Percentiles rank a stretch among this genome's conserved stretches.
Conservation (phyloP, 2,888 invertebrate species). For the Xiphydria camelus region DNA sequence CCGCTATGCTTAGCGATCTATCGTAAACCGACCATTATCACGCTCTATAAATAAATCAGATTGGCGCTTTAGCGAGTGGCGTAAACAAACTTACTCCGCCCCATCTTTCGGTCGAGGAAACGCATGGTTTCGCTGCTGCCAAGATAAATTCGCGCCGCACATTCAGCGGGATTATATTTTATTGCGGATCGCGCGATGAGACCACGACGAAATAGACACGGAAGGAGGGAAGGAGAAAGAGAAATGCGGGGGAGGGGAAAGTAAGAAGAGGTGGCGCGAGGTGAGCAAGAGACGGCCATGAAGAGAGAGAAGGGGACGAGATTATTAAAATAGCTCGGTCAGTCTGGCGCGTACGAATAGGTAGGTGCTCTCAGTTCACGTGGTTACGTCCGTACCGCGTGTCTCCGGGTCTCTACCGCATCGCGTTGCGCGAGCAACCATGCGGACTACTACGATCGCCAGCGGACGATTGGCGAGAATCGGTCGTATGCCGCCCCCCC, state of each 20-base stretch:
- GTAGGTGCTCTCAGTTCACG: conserved; percentile 10
- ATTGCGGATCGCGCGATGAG: not conserved
- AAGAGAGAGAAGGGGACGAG: conserved; percentile 14
- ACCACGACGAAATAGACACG: conserved; percentile 3
- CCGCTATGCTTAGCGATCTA: conserved; percentile 41
- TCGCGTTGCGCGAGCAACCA: conserved; percentile 14
- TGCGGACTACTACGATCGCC: conserved; percentile 17
- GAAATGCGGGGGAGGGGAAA: conserved; percentile 43
- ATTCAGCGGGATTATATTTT: conserved; percentile 7
- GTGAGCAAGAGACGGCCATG: conserved; percentile 5
- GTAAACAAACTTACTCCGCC: conserved; percentile 1
- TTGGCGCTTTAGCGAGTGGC: conserved; percentile 4
- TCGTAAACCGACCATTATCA: conserved; percentile 45
- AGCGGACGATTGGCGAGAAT: too few relatives aligned
- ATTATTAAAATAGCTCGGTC: conserved; percentile 37
- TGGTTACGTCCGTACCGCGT: not conserved
- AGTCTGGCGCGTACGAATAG: conserved; percentile 25
- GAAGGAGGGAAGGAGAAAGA: conserved; percentile 22
- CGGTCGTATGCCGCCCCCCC: too few relatives aligned
- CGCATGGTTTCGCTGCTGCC: too few relatives aligned
- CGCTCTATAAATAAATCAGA: conserved; percentile 35
- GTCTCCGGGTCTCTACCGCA: not conserved
- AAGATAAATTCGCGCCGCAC: not conserved
- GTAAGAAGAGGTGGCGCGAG: conserved; percentile 17
- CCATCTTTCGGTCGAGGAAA: not conserved